Evolutionary conservation across 1,140 invertebrate genomes (phyloP), one percentile per base, ranked within the genome.

Genomic region (Elymnias hypermnestra): DNA sequence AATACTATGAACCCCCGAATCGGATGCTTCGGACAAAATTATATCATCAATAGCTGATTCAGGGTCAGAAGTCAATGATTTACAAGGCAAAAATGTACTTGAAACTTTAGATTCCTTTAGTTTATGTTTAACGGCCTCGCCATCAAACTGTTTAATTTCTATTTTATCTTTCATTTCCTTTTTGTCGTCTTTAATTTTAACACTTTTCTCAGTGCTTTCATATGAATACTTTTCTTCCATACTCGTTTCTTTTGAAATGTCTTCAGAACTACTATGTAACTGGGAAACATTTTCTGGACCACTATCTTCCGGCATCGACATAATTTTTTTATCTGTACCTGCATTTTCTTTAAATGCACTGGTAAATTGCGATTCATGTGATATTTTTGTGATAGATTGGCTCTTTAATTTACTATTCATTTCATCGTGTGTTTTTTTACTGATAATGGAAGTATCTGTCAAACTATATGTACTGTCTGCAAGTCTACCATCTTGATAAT

Each of bases 191-290:
- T 21, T 21, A 21, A 21, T 21, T 6, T 6, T 21, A 21, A 63
- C 53, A 10, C 49, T 42, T 51, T 85, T 85, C 62, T 83, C 78
- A 25, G 63, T 57, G 13, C 66, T 63, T 63, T 85, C 82, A 62
- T 56, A 81, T 41, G 69, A 82, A 46, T 79, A 73, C 67, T 85
- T 85, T 64, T 85, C 81, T 65, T 85, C 76, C 33, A 79, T 63
- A 29, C 74, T 83, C 4, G 68, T 45, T 63, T 83, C 78, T 56
- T 70, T 83, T 1, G 81, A 84, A n/a, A 84, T 38, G 36, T 84
- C 81, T 60, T 84, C 81, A 5, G 76, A 83, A 41, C 78, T 81
- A 29, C 70, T 72, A 14, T 65, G 29, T 7, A 47, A 52, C 19
- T 70, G 62, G 1, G 42, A 49, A 0, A 57, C 22, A 46, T 44